Evolutionary conservation across 2,888 invertebrate species (phyloP), one percentile per base, ranked within the genome.

Genomic region (Luperina testacea): DNA sequence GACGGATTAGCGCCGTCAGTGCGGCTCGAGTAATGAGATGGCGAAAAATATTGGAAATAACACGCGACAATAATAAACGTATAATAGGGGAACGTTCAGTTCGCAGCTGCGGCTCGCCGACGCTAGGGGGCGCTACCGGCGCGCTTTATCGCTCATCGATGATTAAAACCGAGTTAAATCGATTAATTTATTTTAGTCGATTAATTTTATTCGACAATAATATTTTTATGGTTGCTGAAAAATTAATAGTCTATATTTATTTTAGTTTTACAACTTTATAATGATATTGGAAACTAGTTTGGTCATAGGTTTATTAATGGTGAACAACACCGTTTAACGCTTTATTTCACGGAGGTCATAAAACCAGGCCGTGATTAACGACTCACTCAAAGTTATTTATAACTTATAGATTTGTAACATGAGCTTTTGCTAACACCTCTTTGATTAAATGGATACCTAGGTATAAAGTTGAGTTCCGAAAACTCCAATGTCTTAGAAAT

Each of bases 31-130:
- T 97, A 97, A 97, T 96, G 96, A 96, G 96, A 96, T 95, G 96
- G 94, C 92, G 94, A 92, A 94, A 95, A 95, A 95, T 96, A 95
- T 96, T 95, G 95, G 94, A 94, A 95, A 96, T 95, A 95, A 94
- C 93, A 92, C 90, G 91, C 91, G 93, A 94, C 94, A 94, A 94
- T 94, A 96, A 96, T 95, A 93, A 94, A 93, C 92, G 92, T 92
- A 90, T 94, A 93, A 95, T 93, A 91, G 92, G 92, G 91, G 90
- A 89, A 86, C 82, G 85, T 74, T 84, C 80, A 74, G 78, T 75
- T 74, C 91, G 91, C 96, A 95, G 94, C 93, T 96, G 96, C 87
- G 93, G 72, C 92, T 82, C 87, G 67, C 80, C 79, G 90, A 92
- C 94, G 91, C 94, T 81, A 91, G 93, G 93, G 93, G 93, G 93